These are phyloP conservation scores for Microtus montanus DNA, from an alignment of 2,113 vertebrate species.

Conservation along the genomic window DNA sequence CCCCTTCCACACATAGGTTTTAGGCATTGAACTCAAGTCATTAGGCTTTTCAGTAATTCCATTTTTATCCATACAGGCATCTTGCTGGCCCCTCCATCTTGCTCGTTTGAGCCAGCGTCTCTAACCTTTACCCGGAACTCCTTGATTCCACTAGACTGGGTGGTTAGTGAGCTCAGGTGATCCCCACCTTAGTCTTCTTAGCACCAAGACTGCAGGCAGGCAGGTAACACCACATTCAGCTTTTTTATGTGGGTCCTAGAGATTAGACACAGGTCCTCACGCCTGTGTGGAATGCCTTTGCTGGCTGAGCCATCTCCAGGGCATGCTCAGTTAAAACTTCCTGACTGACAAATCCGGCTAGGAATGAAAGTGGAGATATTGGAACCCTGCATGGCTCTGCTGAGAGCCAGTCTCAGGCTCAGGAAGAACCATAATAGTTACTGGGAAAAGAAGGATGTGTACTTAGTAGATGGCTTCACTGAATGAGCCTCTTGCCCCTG, in stretches of 20 bases:
- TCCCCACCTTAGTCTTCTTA: neutral
- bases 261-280: neutral
- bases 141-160: neutral
- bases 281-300: neutral
- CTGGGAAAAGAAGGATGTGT: neutral
- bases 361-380: neutral
- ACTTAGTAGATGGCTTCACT: neutral
- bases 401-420: neutral
- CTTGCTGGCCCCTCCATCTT: neutral
- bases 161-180: neutral
- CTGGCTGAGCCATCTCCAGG: no score
- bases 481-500: neutral
- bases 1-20: neutral
- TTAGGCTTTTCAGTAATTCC: neutral
- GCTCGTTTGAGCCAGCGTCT: neutral
- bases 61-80: neutral
- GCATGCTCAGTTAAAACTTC: neutral
- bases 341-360: neutral
- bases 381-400: neutral
- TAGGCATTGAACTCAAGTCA: neutral
- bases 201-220: neutral
- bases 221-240: neutral
- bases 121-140: neutral
- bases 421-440: neutral
- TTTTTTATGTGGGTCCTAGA: neutral